phyloP scores from a whole-genome alignment of 1,140 invertebrate genomes.

The Odontomachus brunneus region DNA sequence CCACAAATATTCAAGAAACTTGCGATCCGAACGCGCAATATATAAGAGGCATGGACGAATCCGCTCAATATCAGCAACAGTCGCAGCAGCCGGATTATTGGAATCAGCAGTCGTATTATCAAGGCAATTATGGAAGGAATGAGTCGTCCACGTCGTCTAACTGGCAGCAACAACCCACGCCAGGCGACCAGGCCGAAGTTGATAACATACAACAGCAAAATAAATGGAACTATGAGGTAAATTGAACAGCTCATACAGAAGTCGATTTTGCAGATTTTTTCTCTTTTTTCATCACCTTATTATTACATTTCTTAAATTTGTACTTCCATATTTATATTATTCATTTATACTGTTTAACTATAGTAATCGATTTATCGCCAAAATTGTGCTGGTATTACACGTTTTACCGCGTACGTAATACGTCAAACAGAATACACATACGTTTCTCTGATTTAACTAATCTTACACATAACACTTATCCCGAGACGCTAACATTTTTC shows the following conservation, averaged over 20 bases:
- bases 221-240: constrained; percentile 84
- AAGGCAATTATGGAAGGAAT: constrained; percentile 74
- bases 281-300: constrained; percentile 4
- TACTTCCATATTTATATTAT: neutral
- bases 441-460: neutral
- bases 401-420: neutral
- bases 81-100: constrained; percentile 83
- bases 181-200: constrained; percentile 74
- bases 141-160: constrained; percentile 69
- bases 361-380: too few species aligned
- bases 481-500: constrained; percentile 48
- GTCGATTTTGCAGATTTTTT: neutral
- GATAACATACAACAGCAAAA: constrained; percentile 77
- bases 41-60: constrained; percentile 68
- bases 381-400: neutral
- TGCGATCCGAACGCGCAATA: constrained; percentile 76
- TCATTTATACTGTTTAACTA: neutral
- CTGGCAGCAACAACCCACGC: constrained; percentile 76
- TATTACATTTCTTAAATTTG: neutral
- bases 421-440: neutral
- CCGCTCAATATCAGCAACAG: constrained; percentile 76
- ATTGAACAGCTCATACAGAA: constrained; percentile 19
- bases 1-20: constrained; percentile 72
- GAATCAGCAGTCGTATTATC: constrained; percentile 81
- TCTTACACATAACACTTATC: neutral